These are phyloP conservation scores for Stramonita haemastoma DNA, from an alignment of 2,888 invertebrate species.

Conservation along the genomic window DNA sequence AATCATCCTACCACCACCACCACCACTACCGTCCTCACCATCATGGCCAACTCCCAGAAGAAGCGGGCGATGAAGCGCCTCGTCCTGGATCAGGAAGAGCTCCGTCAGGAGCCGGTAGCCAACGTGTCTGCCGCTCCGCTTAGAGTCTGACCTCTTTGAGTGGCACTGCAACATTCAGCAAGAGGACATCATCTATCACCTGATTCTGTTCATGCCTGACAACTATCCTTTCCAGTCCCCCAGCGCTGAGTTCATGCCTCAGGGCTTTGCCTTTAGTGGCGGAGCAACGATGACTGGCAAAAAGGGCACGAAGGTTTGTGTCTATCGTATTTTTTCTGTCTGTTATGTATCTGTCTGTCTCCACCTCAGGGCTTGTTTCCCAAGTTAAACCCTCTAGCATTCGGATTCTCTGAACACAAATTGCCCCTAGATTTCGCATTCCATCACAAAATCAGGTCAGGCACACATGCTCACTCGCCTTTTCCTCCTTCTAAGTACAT, in stretches of 20 bases:
- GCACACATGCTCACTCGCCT: no score
- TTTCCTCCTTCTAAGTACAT: no score
- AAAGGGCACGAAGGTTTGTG: conserved; percentile 60
- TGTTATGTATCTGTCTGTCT: not conserved
- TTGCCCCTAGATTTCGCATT: no score
- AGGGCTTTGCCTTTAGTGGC: conserved; percentile 65
- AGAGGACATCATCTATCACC: conserved; percentile 67
- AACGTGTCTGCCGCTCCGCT: conserved; percentile 69
- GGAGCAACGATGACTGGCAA: conserved; percentile 69
- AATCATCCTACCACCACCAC: no score
- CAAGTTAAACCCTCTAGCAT: no score
- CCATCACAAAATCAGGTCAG: no score
- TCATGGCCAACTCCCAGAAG: conserved; percentile 52
- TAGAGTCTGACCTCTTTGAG: conserved; percentile 70
- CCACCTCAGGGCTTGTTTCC: not conserved
- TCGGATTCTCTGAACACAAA: no score
- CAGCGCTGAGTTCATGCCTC: conserved; percentile 70
- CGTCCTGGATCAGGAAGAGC: conserved; percentile 64
- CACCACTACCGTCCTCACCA: not conserved
- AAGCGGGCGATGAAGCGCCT: conserved; percentile 69
- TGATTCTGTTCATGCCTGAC: conserved; percentile 65
- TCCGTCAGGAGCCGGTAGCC: conserved; percentile 62
- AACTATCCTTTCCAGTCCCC: conserved; percentile 70
- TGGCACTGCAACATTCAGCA: conserved; percentile 72
- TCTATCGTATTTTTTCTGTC: not conserved